Conservation (phyloP, 2,797 vertebrate species). For the Diplodus sargus region DNA sequence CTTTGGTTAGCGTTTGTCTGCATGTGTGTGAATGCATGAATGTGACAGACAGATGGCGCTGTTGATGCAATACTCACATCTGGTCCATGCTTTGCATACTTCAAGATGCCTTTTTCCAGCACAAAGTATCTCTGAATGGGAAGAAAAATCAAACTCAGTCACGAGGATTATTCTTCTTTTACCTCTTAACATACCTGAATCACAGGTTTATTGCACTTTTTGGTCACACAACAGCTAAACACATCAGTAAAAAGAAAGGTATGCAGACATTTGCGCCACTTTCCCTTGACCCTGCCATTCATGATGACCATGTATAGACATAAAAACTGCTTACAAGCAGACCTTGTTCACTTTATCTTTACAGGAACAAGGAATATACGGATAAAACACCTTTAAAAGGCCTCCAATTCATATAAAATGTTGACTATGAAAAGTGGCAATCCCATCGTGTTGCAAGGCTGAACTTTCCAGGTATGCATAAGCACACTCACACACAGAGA, state of each 20-base stretch:
- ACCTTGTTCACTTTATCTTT: constrained; percentile 23
- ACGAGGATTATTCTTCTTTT: background rate
- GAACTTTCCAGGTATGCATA: constrained; percentile 52
- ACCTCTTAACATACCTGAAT: background rate
- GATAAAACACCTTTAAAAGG: background rate
- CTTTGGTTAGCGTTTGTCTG: constrained; percentile 16
- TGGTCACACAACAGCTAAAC: constrained; percentile 9
- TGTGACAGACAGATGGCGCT: constrained; percentile 18
- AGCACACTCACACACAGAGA: constrained; percentile 11
- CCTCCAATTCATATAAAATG: constrained; percentile 11
- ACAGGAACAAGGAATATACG: constrained; percentile 7
- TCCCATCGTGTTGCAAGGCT: constrained; percentile 35
- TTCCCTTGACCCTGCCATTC: constrained; percentile 11
- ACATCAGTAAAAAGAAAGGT: background rate
- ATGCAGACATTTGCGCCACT: background rate
- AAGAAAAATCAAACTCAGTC: constrained; percentile 50
- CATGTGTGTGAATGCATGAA: background rate
- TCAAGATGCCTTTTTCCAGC: constrained; percentile 95
- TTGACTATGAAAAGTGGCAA: constrained; percentile 8
- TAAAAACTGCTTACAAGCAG: constrained; percentile 10
- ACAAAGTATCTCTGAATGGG: constrained; percentile 92
- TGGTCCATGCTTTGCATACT: constrained; percentile 91
- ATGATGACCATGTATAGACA: background rate
- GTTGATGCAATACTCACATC: constrained; percentile 88
- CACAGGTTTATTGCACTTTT: background rate